Evolutionary conservation across 2,888 invertebrate genomes (phyloP).

Genomic region (Mesodorylaimus sp.): DNA sequence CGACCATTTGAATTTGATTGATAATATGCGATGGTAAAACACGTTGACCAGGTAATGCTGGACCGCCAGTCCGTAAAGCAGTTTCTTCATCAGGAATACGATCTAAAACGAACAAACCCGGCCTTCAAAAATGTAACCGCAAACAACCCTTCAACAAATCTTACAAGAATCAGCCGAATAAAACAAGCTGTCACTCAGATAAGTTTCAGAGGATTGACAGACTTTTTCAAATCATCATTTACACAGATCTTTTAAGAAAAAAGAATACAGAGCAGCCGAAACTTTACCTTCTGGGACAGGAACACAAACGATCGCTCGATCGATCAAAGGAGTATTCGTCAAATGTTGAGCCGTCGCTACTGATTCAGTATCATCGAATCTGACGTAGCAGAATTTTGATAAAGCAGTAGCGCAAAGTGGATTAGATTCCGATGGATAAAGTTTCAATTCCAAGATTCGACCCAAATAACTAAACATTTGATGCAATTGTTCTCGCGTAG

Average conservation of each 20-base stretch:
- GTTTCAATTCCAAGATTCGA: constrained; percentile 24
- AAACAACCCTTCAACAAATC: no score
- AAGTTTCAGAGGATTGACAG: no score
- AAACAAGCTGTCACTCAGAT: no score
- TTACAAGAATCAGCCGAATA: no score
- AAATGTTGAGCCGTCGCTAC: constrained; percentile 92
- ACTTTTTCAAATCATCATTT: no score
- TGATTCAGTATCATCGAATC: constrained; percentile 66
- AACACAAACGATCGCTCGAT: constrained; percentile 81
- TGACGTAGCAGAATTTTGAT: constrained; percentile 72
- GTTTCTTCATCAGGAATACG: constrained; percentile 87
- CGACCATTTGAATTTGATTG: constrained; percentile 43
- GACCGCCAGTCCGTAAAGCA: constrained; percentile 74
- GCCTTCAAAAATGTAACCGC: constrained; percentile 11
- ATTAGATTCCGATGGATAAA: constrained; percentile 14
- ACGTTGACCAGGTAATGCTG: constrained; percentile 40
- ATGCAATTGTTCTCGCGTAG: constrained; percentile 24
- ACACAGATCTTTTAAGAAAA: no score
- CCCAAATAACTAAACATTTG: constrained; percentile 24
- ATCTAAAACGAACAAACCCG: constrained; percentile 42
- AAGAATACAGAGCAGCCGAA: no score
- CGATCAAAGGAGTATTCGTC: constrained; percentile 96
- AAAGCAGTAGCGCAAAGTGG: constrained; percentile 15
- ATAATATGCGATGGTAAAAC: constrained; percentile 69
- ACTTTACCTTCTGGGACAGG: constrained; percentile 56